These are phyloP conservation scores for Trematocara marginatum DNA, from an alignment of 2,113 vertebrate species.

Conservation along the genomic window DNA sequence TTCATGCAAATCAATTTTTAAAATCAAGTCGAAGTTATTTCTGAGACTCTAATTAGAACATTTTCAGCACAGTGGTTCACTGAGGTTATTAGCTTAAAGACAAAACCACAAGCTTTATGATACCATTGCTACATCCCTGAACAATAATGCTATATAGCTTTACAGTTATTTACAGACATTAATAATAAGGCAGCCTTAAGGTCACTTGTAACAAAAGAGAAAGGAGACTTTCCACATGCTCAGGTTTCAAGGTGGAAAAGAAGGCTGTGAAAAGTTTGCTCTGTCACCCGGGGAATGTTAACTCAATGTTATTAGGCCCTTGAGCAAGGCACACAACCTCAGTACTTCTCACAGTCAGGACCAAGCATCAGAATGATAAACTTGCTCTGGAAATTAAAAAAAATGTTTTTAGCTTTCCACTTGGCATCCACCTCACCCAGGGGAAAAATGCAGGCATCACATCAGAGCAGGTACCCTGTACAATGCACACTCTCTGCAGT, in stretches of 20 bases:
- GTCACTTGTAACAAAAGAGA: neutral
- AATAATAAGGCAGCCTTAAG: neutral
- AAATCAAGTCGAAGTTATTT: neutral
- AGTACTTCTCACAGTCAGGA: neutral
- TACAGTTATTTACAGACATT: neutral
- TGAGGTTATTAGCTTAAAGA: neutral
- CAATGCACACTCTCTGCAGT: neutral
- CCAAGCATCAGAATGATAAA: neutral
- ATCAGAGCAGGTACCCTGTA: neutral
- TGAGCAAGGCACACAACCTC: constrained; percentile 12
- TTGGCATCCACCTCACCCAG: neutral
- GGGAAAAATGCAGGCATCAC: neutral
- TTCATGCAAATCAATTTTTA: neutral
- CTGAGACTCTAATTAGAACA: neutral
- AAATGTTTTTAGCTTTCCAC: neutral
- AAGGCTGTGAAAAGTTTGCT: neutral
- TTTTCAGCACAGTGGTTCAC: neutral
- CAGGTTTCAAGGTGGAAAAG: neutral
- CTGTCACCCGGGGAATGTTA: neutral
- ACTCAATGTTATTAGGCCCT: constrained; percentile 32
- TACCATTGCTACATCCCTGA: constrained; percentile 4
- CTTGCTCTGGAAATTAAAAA: neutral
- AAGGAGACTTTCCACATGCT: neutral
- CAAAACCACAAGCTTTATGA: neutral
- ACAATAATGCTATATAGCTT: neutral